Evolutionary conservation across 2,113 vertebrate species (phyloP).

Genomic region (Gavialis gangeticus): DNA sequence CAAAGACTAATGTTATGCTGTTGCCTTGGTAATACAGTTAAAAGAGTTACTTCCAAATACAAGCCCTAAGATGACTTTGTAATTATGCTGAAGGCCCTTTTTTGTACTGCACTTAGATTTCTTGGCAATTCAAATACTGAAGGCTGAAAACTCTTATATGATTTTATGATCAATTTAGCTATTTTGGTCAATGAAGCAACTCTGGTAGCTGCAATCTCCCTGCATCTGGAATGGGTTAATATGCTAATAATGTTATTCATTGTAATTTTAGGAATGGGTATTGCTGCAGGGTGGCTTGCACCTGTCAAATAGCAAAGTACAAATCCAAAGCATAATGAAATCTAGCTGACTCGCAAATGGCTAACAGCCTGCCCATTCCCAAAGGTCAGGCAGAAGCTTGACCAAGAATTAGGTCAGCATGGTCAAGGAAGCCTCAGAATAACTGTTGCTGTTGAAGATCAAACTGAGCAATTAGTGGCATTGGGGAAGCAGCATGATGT

Average conservation of each 20-base stretch:
- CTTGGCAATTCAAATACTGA: conserved; percentile 58
- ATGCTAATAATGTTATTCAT: not conserved
- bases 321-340: not conserved
- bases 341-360: not conserved
- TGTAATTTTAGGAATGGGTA: not conserved
- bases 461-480: not conserved
- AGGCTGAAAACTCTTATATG: conserved; percentile 50
- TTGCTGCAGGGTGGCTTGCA: not conserved
- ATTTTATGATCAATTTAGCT: conserved; percentile 53
- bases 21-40: conserved; percentile 13
- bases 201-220: not conserved
- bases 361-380: not conserved
- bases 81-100: conserved; percentile 41
- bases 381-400: not conserved
- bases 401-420: not conserved
- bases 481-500: not conserved
- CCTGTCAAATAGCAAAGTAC: not conserved
- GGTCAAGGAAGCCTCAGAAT: not conserved
- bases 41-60: conserved; percentile 18
- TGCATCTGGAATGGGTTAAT: not conserved
- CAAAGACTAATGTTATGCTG: not conserved
- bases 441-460: not conserved
- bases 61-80: conserved; percentile 7
- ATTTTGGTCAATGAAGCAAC: conserved; percentile 51
- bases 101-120: conserved; percentile 56